Evolutionary conservation across 2,888 invertebrate species (phyloP).

Genomic region (Lacanobia wlatinum): DNA sequence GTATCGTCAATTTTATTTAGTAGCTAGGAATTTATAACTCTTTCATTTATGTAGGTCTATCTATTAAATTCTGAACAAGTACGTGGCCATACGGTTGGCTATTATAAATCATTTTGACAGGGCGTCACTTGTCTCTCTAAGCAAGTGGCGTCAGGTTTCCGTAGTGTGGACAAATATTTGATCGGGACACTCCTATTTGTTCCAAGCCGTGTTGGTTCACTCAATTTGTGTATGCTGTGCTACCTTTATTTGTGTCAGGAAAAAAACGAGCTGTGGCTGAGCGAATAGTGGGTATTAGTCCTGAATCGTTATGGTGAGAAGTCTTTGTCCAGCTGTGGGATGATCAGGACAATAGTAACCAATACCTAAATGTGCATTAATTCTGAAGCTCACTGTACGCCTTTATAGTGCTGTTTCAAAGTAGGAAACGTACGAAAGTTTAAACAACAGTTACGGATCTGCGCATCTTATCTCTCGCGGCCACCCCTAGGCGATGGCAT

Average conservation of each 20-base stretch:
- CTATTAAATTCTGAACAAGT: background rate
- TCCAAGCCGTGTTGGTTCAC: constrained; percentile 12
- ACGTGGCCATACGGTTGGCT: background rate
- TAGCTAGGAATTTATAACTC: too few species aligned
- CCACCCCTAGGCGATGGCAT: constrained; percentile 48
- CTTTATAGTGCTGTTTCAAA: constrained; percentile 1
- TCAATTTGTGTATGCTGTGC: constrained; percentile 18
- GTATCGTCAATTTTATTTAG: too few species aligned
- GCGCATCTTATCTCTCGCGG: constrained; percentile 8
- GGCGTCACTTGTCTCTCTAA: background rate
- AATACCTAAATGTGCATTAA: background rate
- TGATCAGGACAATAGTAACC: background rate
- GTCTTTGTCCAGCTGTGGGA: background rate
- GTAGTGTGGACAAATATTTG: constrained; percentile 33
- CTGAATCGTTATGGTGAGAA: background rate
- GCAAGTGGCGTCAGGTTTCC: constrained; percentile 21
- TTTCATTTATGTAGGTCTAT: too few species aligned
- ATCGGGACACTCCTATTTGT: constrained; percentile 22
- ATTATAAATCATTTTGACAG: too few species aligned
- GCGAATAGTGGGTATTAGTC: background rate
- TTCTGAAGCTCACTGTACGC: background rate
- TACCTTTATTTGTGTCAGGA: background rate
- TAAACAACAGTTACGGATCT: constrained; percentile 16
- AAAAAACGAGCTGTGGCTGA: too few species aligned
- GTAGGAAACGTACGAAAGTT: background rate